Conservation (phyloP, 2,888 invertebrate genomes). For the Eretmocerus hayati region DNA sequence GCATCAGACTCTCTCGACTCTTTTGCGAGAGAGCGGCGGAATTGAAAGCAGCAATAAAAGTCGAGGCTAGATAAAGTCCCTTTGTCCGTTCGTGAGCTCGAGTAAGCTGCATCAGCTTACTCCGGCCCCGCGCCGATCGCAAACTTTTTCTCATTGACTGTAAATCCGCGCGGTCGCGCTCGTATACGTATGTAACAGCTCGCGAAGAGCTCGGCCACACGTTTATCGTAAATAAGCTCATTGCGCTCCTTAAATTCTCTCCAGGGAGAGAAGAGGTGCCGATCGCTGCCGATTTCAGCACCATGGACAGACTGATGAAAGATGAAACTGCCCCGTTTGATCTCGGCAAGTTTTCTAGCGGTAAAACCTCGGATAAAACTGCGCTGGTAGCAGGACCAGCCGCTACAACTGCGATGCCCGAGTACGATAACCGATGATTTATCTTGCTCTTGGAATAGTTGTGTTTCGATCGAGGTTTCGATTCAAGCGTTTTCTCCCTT, state of each 20-base stretch:
- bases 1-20: too few species aligned
- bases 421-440: too few species aligned
- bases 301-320: too few species aligned
- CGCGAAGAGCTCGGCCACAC: neutral
- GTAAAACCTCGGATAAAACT: too few species aligned
- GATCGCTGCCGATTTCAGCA: neutral
- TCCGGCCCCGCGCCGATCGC: neutral
- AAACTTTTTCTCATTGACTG: neutral
- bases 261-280: neutral
- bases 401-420: too few species aligned
- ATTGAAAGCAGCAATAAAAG: constrained; percentile 9
- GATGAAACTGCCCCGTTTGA: too few species aligned
- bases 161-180: neutral
- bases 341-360: too few species aligned
- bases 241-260: constrained; percentile 11
- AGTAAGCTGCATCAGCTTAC: constrained; percentile 5
- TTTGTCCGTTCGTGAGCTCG: constrained; percentile 10
- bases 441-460: too few species aligned
- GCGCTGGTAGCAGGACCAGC: too few species aligned
- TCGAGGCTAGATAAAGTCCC: constrained; percentile 17
- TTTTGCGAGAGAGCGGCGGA: too few species aligned
- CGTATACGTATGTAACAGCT: neutral
- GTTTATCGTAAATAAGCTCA: constrained; percentile 9
- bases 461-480: too few species aligned
- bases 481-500: too few species aligned